Evolutionary conservation across 2,797 vertebrate species (phyloP).

Genomic region (Paguma larvata): DNA sequence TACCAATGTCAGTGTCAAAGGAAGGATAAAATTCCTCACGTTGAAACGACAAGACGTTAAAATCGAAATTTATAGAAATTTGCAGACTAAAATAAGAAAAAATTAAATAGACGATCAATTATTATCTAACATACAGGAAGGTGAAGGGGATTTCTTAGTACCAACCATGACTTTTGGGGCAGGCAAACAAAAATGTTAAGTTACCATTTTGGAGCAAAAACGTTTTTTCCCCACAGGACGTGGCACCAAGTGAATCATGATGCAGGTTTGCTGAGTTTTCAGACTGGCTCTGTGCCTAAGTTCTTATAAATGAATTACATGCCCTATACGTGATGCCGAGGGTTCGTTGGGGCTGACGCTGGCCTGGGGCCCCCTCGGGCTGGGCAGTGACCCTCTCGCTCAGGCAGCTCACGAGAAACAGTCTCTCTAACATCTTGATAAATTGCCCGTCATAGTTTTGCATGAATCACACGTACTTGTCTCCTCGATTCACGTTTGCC

Average conservation of each 20-base stretch:
- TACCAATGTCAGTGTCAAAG: not conserved
- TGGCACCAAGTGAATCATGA: not conserved
- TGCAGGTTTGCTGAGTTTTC: not conserved
- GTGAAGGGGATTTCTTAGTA: not conserved
- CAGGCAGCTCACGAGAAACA: not conserved
- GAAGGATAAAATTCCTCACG: not conserved
- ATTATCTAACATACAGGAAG: not conserved
- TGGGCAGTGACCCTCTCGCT: accelerated
- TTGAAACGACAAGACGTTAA: not conserved
- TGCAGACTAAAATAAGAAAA: not conserved
- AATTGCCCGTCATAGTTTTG: not conserved
- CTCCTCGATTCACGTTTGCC: not conserved
- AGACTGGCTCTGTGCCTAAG: not conserved
- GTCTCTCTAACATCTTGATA: not conserved
- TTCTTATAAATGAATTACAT: not conserved
- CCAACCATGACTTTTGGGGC: not conserved
- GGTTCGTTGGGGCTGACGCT: accelerated
- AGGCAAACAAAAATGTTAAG: not conserved
- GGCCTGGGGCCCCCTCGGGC: not conserved
- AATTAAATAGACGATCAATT: not conserved
- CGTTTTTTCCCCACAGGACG: not conserved
- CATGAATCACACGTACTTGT: not conserved
- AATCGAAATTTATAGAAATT: not conserved
- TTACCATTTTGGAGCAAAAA: not conserved
- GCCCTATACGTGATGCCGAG: not conserved